These are phyloP conservation scores for Anniella stebbinsi DNA, from an alignment of 2,797 vertebrate species.

Conservation along the genomic window DNA sequence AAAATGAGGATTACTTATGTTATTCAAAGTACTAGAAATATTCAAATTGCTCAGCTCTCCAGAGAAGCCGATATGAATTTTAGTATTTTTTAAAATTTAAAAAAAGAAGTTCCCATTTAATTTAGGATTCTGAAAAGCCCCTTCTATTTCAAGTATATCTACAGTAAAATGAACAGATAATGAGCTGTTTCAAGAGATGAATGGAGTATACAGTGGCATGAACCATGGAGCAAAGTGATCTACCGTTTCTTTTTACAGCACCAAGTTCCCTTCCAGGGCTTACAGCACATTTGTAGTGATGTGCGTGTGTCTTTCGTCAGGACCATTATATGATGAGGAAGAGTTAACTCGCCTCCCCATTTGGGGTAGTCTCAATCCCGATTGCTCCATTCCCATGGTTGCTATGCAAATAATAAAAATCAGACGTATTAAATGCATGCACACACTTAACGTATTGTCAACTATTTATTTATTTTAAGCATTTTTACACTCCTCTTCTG, in stretches of 20 bases:
- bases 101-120: neutral
- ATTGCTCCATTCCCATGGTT: neutral
- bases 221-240: neutral
- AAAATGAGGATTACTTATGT: conserved; percentile 26
- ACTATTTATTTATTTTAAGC: too few species aligned
- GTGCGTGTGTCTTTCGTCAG: neutral
- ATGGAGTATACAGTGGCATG: neutral
- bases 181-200: conserved; percentile 35
- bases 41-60: conserved; percentile 16
- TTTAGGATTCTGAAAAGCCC: conserved; percentile 22
- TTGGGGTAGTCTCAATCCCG: neutral
- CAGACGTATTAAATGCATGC: neutral
- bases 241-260: neutral
- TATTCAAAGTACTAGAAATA: conserved; percentile 31
- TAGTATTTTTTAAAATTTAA: neutral
- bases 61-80: conserved; percentile 13
- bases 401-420: neutral
- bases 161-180: conserved; percentile 1
- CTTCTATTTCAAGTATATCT: neutral
- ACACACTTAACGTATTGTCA: neutral
- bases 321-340: neutral
- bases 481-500: neutral
- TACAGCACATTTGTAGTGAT: neutral
- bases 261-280: neutral
- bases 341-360: neutral